Percentiles rank a stretch among this genome's conserved stretches.
Evolutionary conservation across 2,113 vertebrate species (phyloP).

Genomic region (Peucedramus taeniatus): DNA sequence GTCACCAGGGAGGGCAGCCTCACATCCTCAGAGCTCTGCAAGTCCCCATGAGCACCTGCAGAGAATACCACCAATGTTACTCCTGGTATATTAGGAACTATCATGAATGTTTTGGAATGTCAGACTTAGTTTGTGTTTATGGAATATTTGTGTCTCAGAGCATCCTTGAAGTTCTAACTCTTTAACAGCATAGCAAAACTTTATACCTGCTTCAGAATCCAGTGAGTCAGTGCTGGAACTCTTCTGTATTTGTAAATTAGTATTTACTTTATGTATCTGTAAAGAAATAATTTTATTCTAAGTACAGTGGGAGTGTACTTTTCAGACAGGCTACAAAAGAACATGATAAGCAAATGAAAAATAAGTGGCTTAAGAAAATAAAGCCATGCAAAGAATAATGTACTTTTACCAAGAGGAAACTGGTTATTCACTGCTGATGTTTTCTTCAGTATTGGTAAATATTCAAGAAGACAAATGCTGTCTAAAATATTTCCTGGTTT

Average conservation of each 20-base stretch:
- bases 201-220: not conserved
- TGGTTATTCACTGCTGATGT: not conserved
- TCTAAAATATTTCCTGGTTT: not conserved
- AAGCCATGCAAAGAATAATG: not conserved
- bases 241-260: not conserved
- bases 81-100: not conserved
- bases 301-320: not conserved
- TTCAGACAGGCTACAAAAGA: not conserved
- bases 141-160: not conserved
- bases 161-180: not conserved
- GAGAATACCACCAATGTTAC: not conserved
- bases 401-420: not conserved
- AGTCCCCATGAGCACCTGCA: not conserved
- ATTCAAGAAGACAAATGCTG: not conserved
- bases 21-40: slow-evolving; percentile 40
- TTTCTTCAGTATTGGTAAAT: not conserved
- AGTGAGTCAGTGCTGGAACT: not conserved
- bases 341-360: not conserved
- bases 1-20: slow-evolving; percentile 74
- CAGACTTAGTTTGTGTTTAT: not conserved
- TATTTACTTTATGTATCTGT: not conserved
- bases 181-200: not conserved
- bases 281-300: not conserved
- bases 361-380: not conserved
- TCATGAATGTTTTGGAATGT: not conserved